Percentiles rank a stretch among this genome's conserved stretches.
Evolutionary conservation across 2,888 invertebrate genomes (phyloP).

Genomic region (Leptothorax acervorum): DNA sequence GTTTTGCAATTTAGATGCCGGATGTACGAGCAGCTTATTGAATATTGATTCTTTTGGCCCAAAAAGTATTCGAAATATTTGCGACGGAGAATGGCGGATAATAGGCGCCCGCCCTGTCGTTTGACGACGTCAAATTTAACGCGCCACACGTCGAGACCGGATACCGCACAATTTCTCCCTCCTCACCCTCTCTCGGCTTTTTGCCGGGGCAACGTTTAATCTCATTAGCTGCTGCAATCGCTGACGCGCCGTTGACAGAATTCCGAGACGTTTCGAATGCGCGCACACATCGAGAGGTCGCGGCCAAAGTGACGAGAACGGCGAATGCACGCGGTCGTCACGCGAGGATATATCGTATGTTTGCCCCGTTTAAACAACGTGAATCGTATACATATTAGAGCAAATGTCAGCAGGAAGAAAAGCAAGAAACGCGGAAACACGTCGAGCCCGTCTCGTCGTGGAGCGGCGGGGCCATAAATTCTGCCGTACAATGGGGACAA

Average conservation of each 20-base stretch:
- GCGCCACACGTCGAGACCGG: neutral
- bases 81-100: neutral
- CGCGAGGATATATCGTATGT: neutral
- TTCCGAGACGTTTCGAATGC: slow-evolving; percentile 2
- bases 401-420: neutral
- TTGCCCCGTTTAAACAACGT: neutral
- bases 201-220: neutral
- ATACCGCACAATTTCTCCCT: neutral
- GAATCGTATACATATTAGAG: neutral
- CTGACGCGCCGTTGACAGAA: neutral
- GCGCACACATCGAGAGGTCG: neutral
- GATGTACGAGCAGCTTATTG: slow-evolving; percentile 11
- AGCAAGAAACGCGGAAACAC: slow-evolving; percentile 20
- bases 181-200: neutral
- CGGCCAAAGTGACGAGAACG: neutral
- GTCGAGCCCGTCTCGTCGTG: neutral
- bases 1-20: slow-evolving; percentile 38
- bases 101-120: neutral
- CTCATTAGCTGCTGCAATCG: neutral
- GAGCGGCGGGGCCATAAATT: slow-evolving; percentile 22
- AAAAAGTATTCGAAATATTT: neutral
- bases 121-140: neutral
- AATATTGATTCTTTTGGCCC: slow-evolving; percentile 39
- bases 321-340: neutral
- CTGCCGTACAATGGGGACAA: slow-evolving; percentile 18